phyloP scores from a whole-genome alignment of 1,140 invertebrate species.

The Harlomillsia oculata region DNA sequence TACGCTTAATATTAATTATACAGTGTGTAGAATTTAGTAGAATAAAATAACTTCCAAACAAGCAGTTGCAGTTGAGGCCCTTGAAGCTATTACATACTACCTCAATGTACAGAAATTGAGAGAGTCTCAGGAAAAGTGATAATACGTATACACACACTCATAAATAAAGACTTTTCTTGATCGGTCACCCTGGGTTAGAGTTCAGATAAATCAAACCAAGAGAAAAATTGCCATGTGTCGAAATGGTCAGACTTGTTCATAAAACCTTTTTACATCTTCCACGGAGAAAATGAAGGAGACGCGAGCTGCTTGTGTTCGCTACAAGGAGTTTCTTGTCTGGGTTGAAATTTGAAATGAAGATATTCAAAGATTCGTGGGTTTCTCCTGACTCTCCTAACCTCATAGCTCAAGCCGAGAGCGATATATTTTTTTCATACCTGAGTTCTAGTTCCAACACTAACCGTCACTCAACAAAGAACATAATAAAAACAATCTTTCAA shows the following conservation, averaged over 20 bases:
- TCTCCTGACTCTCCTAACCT: neutral
- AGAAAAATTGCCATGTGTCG: constrained; percentile 25
- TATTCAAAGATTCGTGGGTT: neutral
- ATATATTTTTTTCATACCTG: too few species aligned
- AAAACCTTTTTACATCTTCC: constrained; percentile 15
- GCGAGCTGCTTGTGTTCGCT: too few species aligned
- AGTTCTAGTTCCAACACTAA: too few species aligned
- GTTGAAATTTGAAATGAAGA: constrained; percentile 15
- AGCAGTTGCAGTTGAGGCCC: neutral
- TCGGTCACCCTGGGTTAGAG: constrained; percentile 14
- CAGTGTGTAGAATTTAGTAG: neutral
- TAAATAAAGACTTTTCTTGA: constrained; percentile 22
- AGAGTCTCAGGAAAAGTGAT: constrained; percentile 11
- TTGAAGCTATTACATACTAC: too few species aligned
- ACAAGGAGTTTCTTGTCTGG: too few species aligned
- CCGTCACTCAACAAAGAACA: too few species aligned
- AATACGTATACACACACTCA: too few species aligned
- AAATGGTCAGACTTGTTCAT: constrained; percentile 13
- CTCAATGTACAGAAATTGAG: neutral
- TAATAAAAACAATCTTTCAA: too few species aligned
- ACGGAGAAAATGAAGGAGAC: neutral
- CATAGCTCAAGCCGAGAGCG: too few species aligned
- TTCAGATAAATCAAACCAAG: constrained; percentile 19
- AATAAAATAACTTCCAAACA: neutral
- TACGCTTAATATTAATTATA: neutral